phyloP scores from a whole-genome alignment of 2,888 invertebrate species.

The Caenorhabditis sinica region DNA sequence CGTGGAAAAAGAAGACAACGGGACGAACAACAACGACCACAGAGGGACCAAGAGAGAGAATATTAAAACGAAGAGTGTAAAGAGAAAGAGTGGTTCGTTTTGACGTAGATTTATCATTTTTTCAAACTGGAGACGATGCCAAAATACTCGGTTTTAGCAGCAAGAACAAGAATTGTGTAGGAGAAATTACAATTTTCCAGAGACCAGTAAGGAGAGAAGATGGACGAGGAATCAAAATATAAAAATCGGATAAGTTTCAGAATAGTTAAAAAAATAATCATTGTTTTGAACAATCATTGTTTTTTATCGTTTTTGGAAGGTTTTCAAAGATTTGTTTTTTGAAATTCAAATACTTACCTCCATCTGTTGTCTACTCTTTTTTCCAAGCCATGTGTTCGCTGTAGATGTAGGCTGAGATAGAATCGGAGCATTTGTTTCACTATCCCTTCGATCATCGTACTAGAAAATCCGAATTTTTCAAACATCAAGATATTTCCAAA shows the following conservation, averaged over 20 bases:
- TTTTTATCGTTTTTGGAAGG: neutral
- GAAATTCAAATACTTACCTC: constrained; percentile 59
- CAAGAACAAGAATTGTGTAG: neutral
- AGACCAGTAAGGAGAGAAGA: too few species aligned
- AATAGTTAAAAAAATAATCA: neutral
- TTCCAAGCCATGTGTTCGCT: constrained; percentile 83
- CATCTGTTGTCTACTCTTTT: constrained; percentile 80
- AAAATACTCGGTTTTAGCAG: constrained; percentile 11
- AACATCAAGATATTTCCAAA: neutral
- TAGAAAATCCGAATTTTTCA: neutral
- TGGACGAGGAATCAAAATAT: too few species aligned
- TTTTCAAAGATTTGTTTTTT: neutral
- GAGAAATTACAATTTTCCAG: neutral
- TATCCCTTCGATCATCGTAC: constrained; percentile 73
- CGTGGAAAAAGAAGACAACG: neutral
- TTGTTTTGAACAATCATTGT: too few species aligned
- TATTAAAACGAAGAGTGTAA: neutral
- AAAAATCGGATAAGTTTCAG: neutral
- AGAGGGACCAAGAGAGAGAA: constrained; percentile 19
- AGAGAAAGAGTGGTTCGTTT: constrained; percentile 37
- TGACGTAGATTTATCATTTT: constrained; percentile 62
- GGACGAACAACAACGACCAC: constrained; percentile 54
- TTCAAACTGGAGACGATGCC: constrained; percentile 11
- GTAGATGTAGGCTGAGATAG: constrained; percentile 81
- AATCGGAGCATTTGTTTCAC: constrained; percentile 70